phyloP scores from a whole-genome alignment of 1,140 invertebrate genomes.

The Drosophila bifasciata region DNA sequence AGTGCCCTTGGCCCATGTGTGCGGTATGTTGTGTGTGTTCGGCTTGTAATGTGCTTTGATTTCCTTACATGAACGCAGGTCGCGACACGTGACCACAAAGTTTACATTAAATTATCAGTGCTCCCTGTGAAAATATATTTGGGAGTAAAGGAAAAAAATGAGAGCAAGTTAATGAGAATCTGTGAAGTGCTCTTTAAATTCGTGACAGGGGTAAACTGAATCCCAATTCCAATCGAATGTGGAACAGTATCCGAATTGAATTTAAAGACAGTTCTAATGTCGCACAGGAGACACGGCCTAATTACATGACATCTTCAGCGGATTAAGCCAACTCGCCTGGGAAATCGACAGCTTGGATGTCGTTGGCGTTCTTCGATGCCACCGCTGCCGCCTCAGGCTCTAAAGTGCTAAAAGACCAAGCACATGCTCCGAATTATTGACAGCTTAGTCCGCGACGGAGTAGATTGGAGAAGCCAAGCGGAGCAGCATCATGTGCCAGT shows the following conservation, averaged over 20 bases:
- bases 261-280: slow-evolving; percentile 37
- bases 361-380: slow-evolving; percentile 30
- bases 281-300: slow-evolving; percentile 32
- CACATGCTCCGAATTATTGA: slow-evolving; percentile 78
- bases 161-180: slow-evolving; percentile 27
- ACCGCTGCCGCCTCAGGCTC: slow-evolving; percentile 18
- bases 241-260: slow-evolving; percentile 21
- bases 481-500: slow-evolving; percentile 49
- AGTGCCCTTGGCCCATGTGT: slow-evolving; percentile 48
- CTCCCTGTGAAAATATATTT: slow-evolving; percentile 48
- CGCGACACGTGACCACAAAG: slow-evolving; percentile 74
- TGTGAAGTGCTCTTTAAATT: background rate
- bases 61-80: slow-evolving; percentile 53
- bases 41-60: slow-evolving; percentile 69
- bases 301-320: slow-evolving; percentile 67
- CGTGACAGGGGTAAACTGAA: background rate
- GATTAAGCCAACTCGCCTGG: slow-evolving; percentile 74
- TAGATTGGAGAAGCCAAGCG: background rate
- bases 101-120: slow-evolving; percentile 76
- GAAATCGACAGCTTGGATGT: slow-evolving; percentile 70
- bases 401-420: slow-evolving; percentile 56
- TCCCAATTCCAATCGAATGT: background rate
- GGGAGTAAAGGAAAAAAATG: background rate
- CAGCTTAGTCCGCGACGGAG: slow-evolving; percentile 46
- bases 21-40: slow-evolving; percentile 32